Evolutionary conservation across 2,888 invertebrate species (phyloP), one percentile per base, ranked within the genome.

Genomic region (Timandra comae): DNA sequence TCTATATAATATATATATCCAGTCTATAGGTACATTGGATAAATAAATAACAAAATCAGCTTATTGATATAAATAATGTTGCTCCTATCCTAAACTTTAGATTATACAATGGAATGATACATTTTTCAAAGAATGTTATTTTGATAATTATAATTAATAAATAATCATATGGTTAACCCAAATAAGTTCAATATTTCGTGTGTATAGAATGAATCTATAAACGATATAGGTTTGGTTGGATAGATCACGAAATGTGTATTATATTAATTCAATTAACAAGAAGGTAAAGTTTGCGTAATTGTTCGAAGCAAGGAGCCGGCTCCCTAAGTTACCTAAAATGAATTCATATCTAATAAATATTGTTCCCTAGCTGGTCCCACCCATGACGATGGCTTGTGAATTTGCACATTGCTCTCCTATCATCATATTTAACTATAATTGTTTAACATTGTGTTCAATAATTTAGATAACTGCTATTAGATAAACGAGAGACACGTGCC

Each of bases 311-410:
- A 59, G 71, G 70, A 74, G 69, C 61, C 45, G 60, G 68, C 74
- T 67, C 68, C 72, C 70, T 69, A 70, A 56, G 57, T 70, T 70
- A 75, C 64, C 79, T 82, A 81, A 78, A 33, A 72, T 74, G 76
- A 79, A 63, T 65, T 71, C 72, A 65, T 74, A 80, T 72, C 78
- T 85, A 84, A 80, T 67, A 78, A 84, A 80, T 67, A 78, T 86
- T 85, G 86, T 84, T 86, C 86, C 85, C 86, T 65, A 71, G 71
- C 75, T 86, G 86, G 86, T 86, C 86, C 86, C 82, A 85, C 85
- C 86, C 84, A 81, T 82, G 85, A 85, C 85, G 81, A 80, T 78
- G 80, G 78, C 80, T 77, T 78, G 79, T 70, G 63, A 77, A 76
- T 55, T 56, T 66, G 73, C 77, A 65, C 52, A 61, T 57, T 52